phyloP scores from a whole-genome alignment of 2,888 invertebrate genomes.

The Epistrophella euchroma region DNA sequence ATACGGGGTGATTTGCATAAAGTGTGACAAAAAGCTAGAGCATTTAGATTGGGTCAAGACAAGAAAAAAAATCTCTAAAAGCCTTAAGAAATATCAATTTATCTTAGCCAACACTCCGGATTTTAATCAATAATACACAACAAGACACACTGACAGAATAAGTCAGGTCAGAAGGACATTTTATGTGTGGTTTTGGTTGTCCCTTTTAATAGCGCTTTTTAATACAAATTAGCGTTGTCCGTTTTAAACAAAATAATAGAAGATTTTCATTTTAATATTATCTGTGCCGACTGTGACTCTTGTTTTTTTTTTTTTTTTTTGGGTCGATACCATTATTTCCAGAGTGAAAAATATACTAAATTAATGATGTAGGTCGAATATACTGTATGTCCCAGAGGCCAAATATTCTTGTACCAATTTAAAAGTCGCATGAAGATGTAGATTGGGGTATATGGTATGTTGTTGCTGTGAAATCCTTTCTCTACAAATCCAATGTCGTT shows the following conservation, averaged over 20 bases:
- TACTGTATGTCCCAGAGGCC: neutral
- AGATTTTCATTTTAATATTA: neutral
- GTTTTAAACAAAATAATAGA: neutral
- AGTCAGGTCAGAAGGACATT: neutral
- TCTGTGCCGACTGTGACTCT: neutral
- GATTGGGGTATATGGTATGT: neutral
- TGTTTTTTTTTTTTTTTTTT: neutral
- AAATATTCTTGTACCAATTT: neutral
- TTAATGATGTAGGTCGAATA: slow-evolving; percentile 26
- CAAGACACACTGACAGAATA: no score
- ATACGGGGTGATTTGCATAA: no score
- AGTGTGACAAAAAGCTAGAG: no score
- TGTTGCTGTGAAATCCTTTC: slow-evolving; percentile 1
- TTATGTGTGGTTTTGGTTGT: neutral
- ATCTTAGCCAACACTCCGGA: no score
- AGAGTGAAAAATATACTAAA: slow-evolving; percentile 36
- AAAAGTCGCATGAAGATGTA: neutral
- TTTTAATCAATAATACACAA: no score
- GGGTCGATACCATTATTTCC: neutral
- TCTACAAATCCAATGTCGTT: neutral
- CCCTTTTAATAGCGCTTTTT: neutral
- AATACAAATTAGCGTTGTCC: neutral
- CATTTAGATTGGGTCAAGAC: no score
- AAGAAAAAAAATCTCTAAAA: no score
- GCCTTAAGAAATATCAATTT: no score